Conservation (phyloP, 2,888 invertebrate genomes). For the Notodonta ziczac region DNA sequence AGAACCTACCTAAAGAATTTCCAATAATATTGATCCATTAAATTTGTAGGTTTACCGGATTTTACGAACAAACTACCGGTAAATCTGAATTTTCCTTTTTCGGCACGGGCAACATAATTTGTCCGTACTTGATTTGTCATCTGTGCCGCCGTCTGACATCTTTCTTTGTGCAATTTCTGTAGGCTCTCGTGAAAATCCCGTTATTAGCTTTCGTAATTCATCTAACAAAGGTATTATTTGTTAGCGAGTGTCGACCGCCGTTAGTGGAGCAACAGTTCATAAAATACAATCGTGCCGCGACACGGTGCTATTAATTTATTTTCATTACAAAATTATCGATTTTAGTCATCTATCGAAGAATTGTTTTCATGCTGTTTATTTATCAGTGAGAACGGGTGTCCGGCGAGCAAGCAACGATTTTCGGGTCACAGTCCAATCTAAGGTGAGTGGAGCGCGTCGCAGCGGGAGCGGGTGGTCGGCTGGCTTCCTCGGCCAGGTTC, state of each 20-base stretch:
- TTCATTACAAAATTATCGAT: constrained; percentile 74
- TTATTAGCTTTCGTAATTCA: constrained; percentile 79
- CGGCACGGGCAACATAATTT: constrained; percentile 26
- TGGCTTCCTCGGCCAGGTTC: constrained; percentile 29
- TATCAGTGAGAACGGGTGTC: constrained; percentile 68
- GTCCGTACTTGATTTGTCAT: constrained; percentile 35
- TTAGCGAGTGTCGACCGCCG: constrained; percentile 62
- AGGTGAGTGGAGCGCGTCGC: constrained; percentile 61
- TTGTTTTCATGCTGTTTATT: constrained; percentile 78
- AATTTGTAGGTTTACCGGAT: constrained; percentile 4
- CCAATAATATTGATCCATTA: too few species aligned
- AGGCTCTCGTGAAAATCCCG: constrained; percentile 77
- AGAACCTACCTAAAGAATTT: too few species aligned
- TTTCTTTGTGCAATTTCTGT: constrained; percentile 75
- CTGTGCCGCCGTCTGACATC: constrained; percentile 64
- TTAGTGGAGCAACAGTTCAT: constrained; percentile 57
- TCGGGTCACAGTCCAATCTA: constrained; percentile 73
- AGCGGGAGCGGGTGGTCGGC: constrained; percentile 33
- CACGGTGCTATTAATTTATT: constrained; percentile 60
- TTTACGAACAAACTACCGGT: constrained; percentile 8
- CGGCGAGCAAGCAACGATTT: constrained; percentile 69
- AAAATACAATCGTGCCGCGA: constrained; percentile 57
- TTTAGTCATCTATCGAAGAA: constrained; percentile 66
- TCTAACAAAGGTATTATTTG: constrained; percentile 74
- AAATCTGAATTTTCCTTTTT: constrained; percentile 11